Percentiles rank a stretch among this genome's conserved stretches.
phyloP scores from a whole-genome alignment of 2,113 vertebrate species.

The Salvelinus namaycush region DNA sequence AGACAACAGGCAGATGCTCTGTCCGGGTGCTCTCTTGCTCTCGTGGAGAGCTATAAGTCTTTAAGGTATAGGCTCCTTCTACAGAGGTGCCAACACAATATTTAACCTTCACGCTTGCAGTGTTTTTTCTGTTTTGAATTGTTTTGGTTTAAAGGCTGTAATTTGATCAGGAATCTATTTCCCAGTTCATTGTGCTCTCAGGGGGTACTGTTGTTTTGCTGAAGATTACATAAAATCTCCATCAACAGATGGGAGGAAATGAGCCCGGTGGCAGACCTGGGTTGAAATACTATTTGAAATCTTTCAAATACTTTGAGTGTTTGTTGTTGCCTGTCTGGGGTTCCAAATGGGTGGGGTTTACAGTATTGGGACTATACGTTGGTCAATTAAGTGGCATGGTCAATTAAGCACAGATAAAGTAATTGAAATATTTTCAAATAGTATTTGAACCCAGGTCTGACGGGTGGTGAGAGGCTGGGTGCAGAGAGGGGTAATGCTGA shows the following conservation, averaged over 20 bases:
- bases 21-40: conserved; percentile 25
- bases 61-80: conserved; percentile 21
- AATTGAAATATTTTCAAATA: too few relatives aligned
- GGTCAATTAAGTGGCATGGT: too few relatives aligned
- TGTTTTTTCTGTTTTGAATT: conserved; percentile 41
- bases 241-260: conserved; percentile 1
- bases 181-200: conserved; percentile 30
- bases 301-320: too few relatives aligned
- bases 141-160: conserved; percentile 34
- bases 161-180: conserved; percentile 54
- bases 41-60: conserved; percentile 22
- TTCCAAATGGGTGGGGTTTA: too few relatives aligned
- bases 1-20: conserved; percentile 37
- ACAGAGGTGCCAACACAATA: conserved; percentile 24
- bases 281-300: too few relatives aligned
- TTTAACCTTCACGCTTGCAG: conserved; percentile 18
- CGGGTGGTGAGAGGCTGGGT: not conserved
- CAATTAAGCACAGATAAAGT: too few relatives aligned
- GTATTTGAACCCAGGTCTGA: too few relatives aligned
- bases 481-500: not conserved
- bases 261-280: too few relatives aligned
- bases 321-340: too few relatives aligned
- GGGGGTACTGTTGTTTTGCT: conserved; percentile 28
- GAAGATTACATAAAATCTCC: conserved; percentile 23
- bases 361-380: too few relatives aligned